Evolutionary conservation across 2,888 invertebrate genomes (phyloP), one percentile per base, ranked within the genome.

Genomic region (Clivina fossor): DNA sequence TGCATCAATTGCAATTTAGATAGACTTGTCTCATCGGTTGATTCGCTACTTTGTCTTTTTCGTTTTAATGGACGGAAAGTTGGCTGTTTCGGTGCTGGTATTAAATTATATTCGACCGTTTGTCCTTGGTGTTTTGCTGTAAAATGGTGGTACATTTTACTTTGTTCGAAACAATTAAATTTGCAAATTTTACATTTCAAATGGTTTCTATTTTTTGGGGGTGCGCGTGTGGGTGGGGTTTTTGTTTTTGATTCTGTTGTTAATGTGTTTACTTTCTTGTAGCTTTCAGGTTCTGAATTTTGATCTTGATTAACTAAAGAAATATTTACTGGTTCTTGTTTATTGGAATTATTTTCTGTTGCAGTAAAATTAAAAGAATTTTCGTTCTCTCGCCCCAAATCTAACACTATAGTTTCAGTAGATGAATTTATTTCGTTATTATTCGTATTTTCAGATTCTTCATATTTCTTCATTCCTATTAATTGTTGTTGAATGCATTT

Each of bases 111-210:
- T 18, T 9, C 11, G 3, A 55, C 3, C 37, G 37, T 30, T 40
- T 20, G 9, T 35, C 28, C 30, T 9, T 22, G 57, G 0, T 66
- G 61, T 55, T 76, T 77, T 0, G 3, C 3, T 0, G 11, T 54
- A n/a, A 57, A 64, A 16, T 73, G 65, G 40, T 76, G 75, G 2
- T 51, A 57, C 1, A 66, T 18, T 3, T 76, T 63, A 0, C 59
- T 18, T n/a, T 58, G 57, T 16, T 65, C 67, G 15, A 67, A 60
- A 1, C 68, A 68, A 30, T 65, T 68, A 40, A 64, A 68, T 1
- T 62, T 58, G 60, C 82, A 82, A 53, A 74, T 67, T 0, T 57
- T 60, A 61, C 82, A 82, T 1, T 62, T 62, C n/a, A n/a, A n/a
- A n/a, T n/a, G n/a, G n/a, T n/a, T n/a, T n/a, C n/a, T n/a, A n/a